A percentile compares a stretch with the other conserved stretches of the same genome.
Conservation (phyloP, 2,797 vertebrate species). For the Betta splendens region DNA sequence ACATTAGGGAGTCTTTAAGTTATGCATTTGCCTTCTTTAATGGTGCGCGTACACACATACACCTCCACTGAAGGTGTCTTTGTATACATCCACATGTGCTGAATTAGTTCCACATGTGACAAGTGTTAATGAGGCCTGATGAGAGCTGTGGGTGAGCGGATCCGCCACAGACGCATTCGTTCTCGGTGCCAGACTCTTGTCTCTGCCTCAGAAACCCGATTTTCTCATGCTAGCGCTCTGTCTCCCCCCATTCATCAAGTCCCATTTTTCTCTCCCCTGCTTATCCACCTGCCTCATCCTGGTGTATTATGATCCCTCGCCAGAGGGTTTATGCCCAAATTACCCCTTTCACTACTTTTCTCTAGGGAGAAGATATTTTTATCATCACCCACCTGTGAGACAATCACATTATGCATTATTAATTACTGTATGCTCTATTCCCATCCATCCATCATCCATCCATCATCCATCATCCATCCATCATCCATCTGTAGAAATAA, state of each 20-base stretch:
- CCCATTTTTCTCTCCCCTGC: constrained; percentile 53
- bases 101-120: constrained; percentile 53
- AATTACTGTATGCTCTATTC: constrained; percentile 48
- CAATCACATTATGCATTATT: constrained; percentile 73
- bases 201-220: constrained; percentile 59
- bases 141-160: constrained; percentile 65
- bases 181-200: constrained; percentile 51
- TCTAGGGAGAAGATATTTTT: constrained; percentile 65
- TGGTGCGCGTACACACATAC: neutral
- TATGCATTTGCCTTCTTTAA: neutral
- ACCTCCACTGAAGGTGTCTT: neutral
- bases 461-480: too few relatives aligned
- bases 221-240: constrained; percentile 63
- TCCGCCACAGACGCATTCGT: constrained; percentile 68
- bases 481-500: neutral
- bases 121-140: constrained; percentile 69
- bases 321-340: constrained; percentile 28
- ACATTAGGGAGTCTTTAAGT: too few relatives aligned
- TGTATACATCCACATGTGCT: neutral
- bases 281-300: constrained; percentile 53
- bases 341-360: constrained; percentile 9
- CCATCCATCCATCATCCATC: constrained; percentile 9
- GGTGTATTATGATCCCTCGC: constrained; percentile 16
- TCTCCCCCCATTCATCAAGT: constrained; percentile 65
- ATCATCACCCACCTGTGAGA: constrained; percentile 70